Base-by-base conservation (phyloP, 2,113 vertebrate species). In the Megaceryle torquata region DNA sequence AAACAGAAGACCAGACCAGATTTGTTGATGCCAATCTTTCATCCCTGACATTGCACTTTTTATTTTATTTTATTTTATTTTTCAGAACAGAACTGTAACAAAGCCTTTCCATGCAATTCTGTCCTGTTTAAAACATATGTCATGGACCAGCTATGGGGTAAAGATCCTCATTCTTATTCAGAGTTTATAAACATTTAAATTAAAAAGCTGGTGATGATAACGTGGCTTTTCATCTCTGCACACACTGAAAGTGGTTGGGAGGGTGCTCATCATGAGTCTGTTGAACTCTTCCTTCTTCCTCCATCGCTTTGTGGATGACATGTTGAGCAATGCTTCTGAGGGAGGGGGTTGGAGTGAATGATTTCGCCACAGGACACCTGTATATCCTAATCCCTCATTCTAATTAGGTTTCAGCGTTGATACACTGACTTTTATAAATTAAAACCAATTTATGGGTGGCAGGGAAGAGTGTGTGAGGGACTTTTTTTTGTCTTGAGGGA, bases 281-380 rank as follows among this genome's bases (percentile, higher is more conserved):
- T 43, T 77, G 44, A 69, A 12, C 12, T 60, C 31, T 37, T 88
- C 37, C 22, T 74, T 78, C 60, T 81, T 33, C 15, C 22, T 5
- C 8, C 1, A 1, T 68, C 0, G 0, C 14, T 84, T 63, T 75
- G 39, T 50, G 77, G 35, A 10, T 64, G 64, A 69, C 6, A 5
- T 15, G 8, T 31, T 74, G 51, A 86, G 16, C 29, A 87, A 10
- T 1, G 3, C 17, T 68, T 29, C 53, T 51, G 60, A 84, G 26
- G 6, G 20, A 78, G 26, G 33, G 61, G 39, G 31, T 22, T 87
- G 46, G 15, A 82, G 29, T 51, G 53, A 75, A 67, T 67, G 33
- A 16, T 5, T 86, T 37, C 83, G 51, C 41, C 60, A 39, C 33
- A 75, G 53, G 61, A 71, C 69, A 78, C 35, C 8, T 72, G 20